phyloP scores from a whole-genome alignment of 2,888 invertebrate species.

The Harpalus rufipes region DNA sequence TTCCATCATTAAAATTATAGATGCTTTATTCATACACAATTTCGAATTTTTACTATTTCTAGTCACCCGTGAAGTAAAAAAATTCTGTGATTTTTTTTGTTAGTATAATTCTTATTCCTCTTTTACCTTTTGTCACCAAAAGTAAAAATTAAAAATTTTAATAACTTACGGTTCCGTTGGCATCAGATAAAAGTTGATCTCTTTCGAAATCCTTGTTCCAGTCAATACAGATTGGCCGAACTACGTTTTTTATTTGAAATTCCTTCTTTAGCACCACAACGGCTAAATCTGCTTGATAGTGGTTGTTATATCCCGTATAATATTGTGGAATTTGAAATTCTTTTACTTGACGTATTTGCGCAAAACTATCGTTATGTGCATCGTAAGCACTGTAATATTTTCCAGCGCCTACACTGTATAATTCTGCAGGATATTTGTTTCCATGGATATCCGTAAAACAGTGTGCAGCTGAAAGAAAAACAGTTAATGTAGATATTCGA shows the following conservation, averaged over 20 bases:
- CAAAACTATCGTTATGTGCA: constrained; percentile 11
- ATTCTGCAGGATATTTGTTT: neutral
- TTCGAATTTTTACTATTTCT: too few species aligned
- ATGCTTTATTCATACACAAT: too few species aligned
- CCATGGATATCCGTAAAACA: neutral
- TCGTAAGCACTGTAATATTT: constrained; percentile 14
- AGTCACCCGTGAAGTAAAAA: too few species aligned
- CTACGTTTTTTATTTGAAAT: constrained; percentile 71
- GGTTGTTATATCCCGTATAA: neutral
- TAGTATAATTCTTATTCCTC: too few species aligned
- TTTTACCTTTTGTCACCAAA: too few species aligned
- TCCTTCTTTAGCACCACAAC: neutral
- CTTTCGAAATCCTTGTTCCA: constrained; percentile 8
- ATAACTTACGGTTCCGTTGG: constrained; percentile 70
- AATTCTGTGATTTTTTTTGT: too few species aligned
- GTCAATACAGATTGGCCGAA: constrained; percentile 75
- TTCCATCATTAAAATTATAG: too few species aligned
- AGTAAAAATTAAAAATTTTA: too few species aligned
- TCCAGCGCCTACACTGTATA: neutral
- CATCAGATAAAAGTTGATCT: constrained; percentile 51
- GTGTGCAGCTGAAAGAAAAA: too few species aligned
- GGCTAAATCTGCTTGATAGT: neutral
- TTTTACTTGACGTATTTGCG: neutral
- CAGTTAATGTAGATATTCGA: neutral
- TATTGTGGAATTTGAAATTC: too few species aligned